phyloP scores from a whole-genome alignment of 2,888 invertebrate species.

The Sarcophaga rosellei region DNA sequence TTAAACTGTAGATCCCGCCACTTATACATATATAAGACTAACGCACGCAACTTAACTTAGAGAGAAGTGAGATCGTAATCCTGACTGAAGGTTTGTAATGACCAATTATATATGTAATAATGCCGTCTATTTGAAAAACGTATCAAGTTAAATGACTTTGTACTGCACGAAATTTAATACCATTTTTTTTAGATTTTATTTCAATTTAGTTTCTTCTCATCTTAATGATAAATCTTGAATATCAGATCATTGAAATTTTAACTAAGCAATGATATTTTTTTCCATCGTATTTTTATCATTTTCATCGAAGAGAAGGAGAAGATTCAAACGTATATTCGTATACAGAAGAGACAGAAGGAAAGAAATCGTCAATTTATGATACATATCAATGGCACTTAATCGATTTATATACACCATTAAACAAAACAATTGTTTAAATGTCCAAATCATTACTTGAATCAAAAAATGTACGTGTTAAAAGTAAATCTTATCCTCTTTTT shows the following conservation, averaged over 20 bases:
- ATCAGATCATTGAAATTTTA: constrained; percentile 61
- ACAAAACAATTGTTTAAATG: constrained; percentile 61
- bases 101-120: no score
- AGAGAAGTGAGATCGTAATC: no score
- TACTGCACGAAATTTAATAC: neutral
- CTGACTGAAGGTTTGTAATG: no score
- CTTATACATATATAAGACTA: no score
- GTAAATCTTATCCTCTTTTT: constrained; percentile 12
- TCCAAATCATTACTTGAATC: constrained; percentile 50
- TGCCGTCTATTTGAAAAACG: neutral
- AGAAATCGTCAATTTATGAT: constrained; percentile 47
- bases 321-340: neutral
- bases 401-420: constrained; percentile 70
- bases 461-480: constrained; percentile 2
- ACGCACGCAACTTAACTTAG: no score
- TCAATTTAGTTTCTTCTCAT: neutral
- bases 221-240: constrained; percentile 25
- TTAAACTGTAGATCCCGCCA: no score
- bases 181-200: neutral
- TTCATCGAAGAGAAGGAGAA: constrained; percentile 5
- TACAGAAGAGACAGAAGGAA: constrained; percentile 6
- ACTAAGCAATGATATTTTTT: constrained; percentile 8
- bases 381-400: constrained; percentile 69
- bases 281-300: neutral
- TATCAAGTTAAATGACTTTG: constrained; percentile 56